Evolutionary conservation across 2,888 invertebrate species (phyloP).

Genomic region (Callimorpha dominula): DNA sequence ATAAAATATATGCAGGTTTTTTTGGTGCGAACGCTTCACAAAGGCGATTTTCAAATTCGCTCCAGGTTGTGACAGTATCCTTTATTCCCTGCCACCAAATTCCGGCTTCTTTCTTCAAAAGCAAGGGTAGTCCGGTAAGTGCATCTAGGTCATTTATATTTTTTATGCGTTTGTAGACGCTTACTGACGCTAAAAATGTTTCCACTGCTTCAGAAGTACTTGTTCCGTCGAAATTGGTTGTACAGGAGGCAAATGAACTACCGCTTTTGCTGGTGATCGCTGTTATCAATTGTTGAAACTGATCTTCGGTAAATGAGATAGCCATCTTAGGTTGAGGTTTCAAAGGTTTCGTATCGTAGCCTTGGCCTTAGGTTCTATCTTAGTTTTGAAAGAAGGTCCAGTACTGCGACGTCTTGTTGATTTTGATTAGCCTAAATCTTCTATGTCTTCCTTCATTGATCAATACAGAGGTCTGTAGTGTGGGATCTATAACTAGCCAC

Average conservation of each 20-base stretch:
- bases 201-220: conserved; percentile 4
- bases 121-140: not conserved
- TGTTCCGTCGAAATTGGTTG: not conserved
- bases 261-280: not conserved
- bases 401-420: not conserved
- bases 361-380: not conserved
- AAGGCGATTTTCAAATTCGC: no score
- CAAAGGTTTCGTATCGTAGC: not conserved
- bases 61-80: not conserved
- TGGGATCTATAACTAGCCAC: no score
- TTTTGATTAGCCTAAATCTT: no score
- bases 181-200: conserved; percentile 1
- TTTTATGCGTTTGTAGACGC: conserved; percentile 6
- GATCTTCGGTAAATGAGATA: not conserved
- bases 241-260: no score
- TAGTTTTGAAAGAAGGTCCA: not conserved
- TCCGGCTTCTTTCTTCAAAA: conserved; percentile 22
- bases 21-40: no score
- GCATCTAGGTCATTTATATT: conserved; percentile 2
- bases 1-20: no score
- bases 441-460: no score
- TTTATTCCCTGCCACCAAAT: conserved; percentile 16
- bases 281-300: not conserved
- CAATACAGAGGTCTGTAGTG: no score
- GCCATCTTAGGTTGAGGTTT: not conserved